Evolutionary conservation across 2,797 vertebrate species (phyloP), one percentile per base, ranked within the genome.

Genomic region (Notolepis coatsorum): DNA sequence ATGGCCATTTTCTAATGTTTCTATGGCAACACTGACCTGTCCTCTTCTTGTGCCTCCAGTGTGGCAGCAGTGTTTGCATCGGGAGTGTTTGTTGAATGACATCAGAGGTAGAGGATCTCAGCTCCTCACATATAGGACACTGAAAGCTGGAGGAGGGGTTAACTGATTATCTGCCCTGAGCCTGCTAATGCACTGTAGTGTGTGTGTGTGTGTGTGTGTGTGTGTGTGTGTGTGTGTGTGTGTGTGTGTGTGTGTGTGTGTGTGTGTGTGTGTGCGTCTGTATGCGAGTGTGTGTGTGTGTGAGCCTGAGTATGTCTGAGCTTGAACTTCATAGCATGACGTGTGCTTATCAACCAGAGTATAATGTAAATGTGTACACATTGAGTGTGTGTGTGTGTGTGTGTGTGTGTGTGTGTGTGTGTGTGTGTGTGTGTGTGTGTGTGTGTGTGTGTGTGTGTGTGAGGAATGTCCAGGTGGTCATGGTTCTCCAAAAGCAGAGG

Each of bases 401-500:
- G 20, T 20, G 57, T 52, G 48, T 50, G 51, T 60, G 41, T 65
- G 45, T 43, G 4, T 3, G 47, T 63, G 56, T 56, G 41, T 60
- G 37, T 48, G 21, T 9, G 35, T 13, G 42, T 41, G 54, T 30
- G 24, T 55, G 43, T 46, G 59, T 65, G 51, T 39, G 31, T 43
- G 55, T 51, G 28, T 2, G 35, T 17, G 15, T 30, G 23, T 2
- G 28, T 42, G 13, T 4, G n/a, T n/a, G n/a, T n/a, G n/a, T n/a
- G n/a, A n/a, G n/a, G n/a, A n/a, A n/a, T n/a, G n/a, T n/a, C n/a
- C 31, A 20, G 42, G 31, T 31, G 21, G 33, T 86, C 87, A 93
- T 28, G 81, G 81, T 71, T 93, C 92, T 81, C 80, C 91, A 27
- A 93, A 96, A 74, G 94, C 94, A 17, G 96, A 98, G 38, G 95